These are phyloP conservation scores for Corythoichthys haematopterus DNA, from an alignment of 2,113 vertebrate genomes.

Conservation along the genomic window DNA sequence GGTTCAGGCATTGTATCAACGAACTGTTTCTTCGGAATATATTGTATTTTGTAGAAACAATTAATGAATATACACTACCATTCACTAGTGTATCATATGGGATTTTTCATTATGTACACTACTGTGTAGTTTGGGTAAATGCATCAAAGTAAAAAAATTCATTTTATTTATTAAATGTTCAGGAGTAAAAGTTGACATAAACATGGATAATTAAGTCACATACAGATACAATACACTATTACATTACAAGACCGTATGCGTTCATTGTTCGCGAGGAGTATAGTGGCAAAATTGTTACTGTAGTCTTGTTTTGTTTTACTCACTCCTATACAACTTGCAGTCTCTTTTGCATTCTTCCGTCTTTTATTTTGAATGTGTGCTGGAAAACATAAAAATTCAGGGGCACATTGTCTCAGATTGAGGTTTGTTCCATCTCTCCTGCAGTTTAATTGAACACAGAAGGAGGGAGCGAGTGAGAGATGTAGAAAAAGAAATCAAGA, in stretches of 20 bases:
- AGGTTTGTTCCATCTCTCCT: constrained; percentile 56
- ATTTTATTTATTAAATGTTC: no score
- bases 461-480: constrained; percentile 33
- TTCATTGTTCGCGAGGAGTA: constrained; percentile 69
- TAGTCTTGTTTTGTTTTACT: constrained; percentile 38
- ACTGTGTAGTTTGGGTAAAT: no score
- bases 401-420: constrained; percentile 63
- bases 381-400: constrained; percentile 55
- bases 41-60: no score
- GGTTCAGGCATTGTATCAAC: no score
- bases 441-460: constrained; percentile 68
- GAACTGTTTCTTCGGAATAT: no score
- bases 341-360: constrained; percentile 17
- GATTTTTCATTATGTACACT: no score
- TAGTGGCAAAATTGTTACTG: constrained; percentile 62
- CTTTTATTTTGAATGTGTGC: constrained; percentile 1
- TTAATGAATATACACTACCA: no score
- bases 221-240: no score
- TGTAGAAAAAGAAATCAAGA: constrained; percentile 48
- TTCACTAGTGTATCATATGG: no score
- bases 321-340: constrained; percentile 19
- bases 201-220: no score
- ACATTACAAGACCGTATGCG: background rate
- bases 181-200: no score
- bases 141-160: no score